phyloP scores from a whole-genome alignment of 2,113 vertebrate species.

The Dromas ardeola region DNA sequence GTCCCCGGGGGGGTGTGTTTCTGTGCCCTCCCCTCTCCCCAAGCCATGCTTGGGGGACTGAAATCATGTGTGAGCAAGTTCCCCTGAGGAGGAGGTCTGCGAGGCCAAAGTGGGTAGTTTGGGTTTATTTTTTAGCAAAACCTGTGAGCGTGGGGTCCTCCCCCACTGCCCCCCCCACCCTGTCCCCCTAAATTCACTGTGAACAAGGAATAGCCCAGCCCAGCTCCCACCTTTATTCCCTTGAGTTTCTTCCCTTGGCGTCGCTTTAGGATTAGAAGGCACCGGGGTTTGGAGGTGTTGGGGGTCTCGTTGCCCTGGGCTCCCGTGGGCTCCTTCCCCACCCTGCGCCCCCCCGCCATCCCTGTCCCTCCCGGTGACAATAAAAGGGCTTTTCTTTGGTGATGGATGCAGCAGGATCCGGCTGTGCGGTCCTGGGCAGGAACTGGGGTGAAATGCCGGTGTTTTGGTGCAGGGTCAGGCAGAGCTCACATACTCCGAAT shows the following conservation, averaged over 20 bases:
- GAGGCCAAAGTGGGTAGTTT: background rate
- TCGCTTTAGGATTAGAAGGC: background rate
- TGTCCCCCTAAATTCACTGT: background rate
- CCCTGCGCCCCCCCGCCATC: background rate
- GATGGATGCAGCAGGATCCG: background rate
- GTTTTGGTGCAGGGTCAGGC: background rate
- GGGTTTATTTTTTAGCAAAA: background rate
- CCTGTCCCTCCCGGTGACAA: background rate
- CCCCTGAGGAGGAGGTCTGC: background rate
- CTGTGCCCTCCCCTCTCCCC: background rate
- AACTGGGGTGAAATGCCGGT: background rate
- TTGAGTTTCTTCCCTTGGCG: background rate
- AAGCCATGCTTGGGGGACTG: accelerated
- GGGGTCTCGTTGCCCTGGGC: accelerated
- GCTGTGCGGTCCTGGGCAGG: accelerated
- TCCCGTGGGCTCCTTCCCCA: background rate
- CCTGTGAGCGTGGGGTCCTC: background rate
- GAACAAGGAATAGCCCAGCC: conserved; percentile 23
- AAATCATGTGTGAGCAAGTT: background rate
- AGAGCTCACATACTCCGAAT: accelerated
- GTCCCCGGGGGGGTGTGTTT: too few species aligned
- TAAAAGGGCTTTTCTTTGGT: conserved; percentile 56
- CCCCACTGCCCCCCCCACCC: background rate
- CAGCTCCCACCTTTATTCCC: background rate
- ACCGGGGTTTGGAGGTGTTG: accelerated